A percentile compares a stretch with the other conserved stretches of the same genome.
These are phyloP conservation scores for Antechinus stuartii DNA, from an alignment of 2,113 vertebrate genomes.

Conservation along the genomic window DNA sequence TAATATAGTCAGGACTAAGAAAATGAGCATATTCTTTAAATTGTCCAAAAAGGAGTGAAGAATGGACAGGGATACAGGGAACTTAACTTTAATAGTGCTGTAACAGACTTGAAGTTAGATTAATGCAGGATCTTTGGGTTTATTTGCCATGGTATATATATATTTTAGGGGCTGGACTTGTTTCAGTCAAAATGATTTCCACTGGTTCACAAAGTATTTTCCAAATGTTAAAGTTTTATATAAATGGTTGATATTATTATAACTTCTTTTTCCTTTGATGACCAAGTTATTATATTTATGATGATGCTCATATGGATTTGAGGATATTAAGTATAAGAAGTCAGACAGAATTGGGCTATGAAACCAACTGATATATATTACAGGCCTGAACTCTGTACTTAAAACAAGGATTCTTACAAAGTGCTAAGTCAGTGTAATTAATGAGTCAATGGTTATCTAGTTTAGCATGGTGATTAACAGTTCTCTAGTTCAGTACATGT, in stretches of 20 bases:
- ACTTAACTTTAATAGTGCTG: neutral
- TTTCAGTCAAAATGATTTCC: neutral
- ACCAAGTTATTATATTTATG: neutral
- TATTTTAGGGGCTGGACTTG: neutral
- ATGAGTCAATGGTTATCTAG: too few relatives aligned
- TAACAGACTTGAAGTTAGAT: neutral
- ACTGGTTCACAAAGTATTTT: neutral
- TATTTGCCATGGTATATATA: neutral
- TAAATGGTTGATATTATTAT: neutral
- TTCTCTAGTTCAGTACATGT: too few relatives aligned
- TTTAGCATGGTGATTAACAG: too few relatives aligned
- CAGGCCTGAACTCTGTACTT: too few relatives aligned
- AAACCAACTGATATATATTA: neutral
- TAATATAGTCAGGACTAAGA: neutral
- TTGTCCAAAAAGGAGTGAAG: neutral
- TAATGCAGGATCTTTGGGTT: neutral
- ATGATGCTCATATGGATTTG: neutral
- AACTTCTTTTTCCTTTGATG: neutral
- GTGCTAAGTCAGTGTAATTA: too few relatives aligned
- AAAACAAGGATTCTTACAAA: too few relatives aligned
- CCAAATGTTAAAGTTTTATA: neutral
- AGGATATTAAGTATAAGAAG: neutral
- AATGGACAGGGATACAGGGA: neutral
- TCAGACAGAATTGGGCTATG: neutral
- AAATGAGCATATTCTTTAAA: too few relatives aligned